A percentile compares a stretch with the other conserved stretches of the same genome.
Evolutionary conservation across 2,888 invertebrate species (phyloP).

Genomic region (Hirtodrosophila confusa): DNA sequence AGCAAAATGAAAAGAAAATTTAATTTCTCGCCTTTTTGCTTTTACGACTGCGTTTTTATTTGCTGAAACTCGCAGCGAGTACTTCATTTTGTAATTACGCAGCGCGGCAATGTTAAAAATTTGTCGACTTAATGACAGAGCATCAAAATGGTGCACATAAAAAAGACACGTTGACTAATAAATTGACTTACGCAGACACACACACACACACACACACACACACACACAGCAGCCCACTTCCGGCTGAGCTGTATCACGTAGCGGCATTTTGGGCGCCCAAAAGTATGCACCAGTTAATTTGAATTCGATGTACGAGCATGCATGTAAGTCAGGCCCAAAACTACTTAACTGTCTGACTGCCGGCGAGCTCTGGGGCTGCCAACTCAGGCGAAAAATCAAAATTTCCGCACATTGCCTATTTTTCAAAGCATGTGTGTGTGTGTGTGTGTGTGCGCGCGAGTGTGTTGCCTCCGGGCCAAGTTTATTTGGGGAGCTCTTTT

Average conservation of each 20-base stretch:
- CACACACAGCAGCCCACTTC: constrained; percentile 44
- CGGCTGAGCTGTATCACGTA: constrained; percentile 55
- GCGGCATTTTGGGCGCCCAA: constrained; percentile 56
- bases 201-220: constrained; percentile 5
- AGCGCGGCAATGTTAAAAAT: constrained; percentile 55
- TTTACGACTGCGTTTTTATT: constrained; percentile 41
- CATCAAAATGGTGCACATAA: constrained; percentile 51
- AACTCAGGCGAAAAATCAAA: constrained; percentile 77
- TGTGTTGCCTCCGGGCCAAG: constrained; percentile 36
- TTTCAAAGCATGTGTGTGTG: constrained; percentile 46
- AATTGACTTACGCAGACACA: constrained; percentile 30
- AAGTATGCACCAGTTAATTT: constrained; percentile 77
- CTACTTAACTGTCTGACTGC: constrained; percentile 49
- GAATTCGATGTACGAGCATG: constrained; percentile 59
- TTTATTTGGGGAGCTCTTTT: constrained; percentile 37
- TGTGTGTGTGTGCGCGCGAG: background rate
- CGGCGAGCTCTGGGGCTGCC: constrained; percentile 42
- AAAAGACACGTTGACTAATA: constrained; percentile 44
- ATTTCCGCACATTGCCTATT: constrained; percentile 78
- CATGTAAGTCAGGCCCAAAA: constrained; percentile 51
- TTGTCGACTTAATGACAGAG: constrained; percentile 72
- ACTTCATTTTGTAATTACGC: constrained; percentile 72
- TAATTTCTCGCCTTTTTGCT: constrained; percentile 31
- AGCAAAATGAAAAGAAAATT: constrained; percentile 18
- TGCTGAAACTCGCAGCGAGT: constrained; percentile 11